A percentile compares a stretch with the other conserved stretches of the same genome.
Conservation (phyloP, 2,113 vertebrate genomes). For the Odontesthes bonariensis region DNA sequence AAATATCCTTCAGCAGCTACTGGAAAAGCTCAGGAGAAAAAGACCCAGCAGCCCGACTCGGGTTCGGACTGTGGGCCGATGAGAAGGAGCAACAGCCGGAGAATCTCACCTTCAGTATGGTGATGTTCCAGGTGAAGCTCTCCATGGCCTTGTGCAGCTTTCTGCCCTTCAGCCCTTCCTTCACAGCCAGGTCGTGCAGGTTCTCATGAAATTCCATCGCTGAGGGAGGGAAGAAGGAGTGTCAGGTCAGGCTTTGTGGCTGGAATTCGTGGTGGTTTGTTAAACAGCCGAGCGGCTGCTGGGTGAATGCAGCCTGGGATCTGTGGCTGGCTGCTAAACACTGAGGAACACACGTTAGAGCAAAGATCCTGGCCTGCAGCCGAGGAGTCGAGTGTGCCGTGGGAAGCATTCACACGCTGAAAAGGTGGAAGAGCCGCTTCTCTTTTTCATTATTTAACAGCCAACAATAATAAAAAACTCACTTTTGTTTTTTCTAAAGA, state of each 20-base stretch:
- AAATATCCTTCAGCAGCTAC: too few relatives aligned
- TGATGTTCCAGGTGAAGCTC: constrained; percentile 99
- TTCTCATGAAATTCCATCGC: constrained; percentile 98
- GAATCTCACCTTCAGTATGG: constrained; percentile 92
- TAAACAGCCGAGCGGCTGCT: constrained; percentile 22
- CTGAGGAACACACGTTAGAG: constrained; percentile 42
- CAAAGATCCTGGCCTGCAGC: constrained; percentile 25
- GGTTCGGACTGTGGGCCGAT: too few relatives aligned
- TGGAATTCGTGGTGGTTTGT: background rate
- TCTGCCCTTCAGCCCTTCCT: constrained; percentile 95
- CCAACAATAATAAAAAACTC: too few relatives aligned
- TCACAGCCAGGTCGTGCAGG: constrained; percentile 89
- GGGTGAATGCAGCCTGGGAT: constrained; percentile 13
- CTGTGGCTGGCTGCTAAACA: constrained; percentile 7
- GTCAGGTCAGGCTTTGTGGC: background rate
- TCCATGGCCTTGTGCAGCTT: constrained; percentile 96
- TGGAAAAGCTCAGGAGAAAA: too few relatives aligned
- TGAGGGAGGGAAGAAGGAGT: constrained; percentile 56
- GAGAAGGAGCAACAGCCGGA: too few relatives aligned
- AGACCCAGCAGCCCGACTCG: too few relatives aligned
- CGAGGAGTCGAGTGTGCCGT: background rate
- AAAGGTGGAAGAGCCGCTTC: too few relatives aligned
- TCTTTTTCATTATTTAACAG: too few relatives aligned
- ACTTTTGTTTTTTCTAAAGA: too few relatives aligned
- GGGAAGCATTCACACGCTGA: background rate